Percentiles rank a stretch among this genome's conserved stretches.
Conservation (phyloP, 2,113 vertebrate genomes). For the Gallinago jamesoni region DNA sequence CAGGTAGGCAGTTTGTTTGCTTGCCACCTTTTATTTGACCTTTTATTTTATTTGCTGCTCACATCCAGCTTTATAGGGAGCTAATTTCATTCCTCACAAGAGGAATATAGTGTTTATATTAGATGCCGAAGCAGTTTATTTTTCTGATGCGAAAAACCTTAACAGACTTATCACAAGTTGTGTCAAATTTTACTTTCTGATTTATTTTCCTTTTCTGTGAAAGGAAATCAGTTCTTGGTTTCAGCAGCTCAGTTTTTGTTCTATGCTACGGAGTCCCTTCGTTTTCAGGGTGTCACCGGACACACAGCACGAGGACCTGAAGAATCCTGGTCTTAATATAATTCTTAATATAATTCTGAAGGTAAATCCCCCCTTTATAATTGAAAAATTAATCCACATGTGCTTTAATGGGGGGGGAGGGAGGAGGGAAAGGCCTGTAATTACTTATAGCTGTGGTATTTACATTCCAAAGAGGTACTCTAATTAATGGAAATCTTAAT, state of each 20-base stretch:
- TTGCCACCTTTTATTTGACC: background rate
- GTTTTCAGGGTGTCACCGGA: background rate
- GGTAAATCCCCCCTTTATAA: background rate
- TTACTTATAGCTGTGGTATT: background rate
- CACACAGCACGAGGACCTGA: background rate
- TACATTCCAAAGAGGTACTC: background rate
- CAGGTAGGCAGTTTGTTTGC: background rate
- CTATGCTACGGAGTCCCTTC: background rate
- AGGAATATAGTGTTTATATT: background rate
- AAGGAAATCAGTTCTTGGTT: background rate
- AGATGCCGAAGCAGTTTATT: background rate
- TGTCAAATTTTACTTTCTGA: background rate
- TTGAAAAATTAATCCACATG: background rate
- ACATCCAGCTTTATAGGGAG: background rate
- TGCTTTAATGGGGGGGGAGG: background rate
- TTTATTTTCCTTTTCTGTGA: background rate
- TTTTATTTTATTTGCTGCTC: background rate
- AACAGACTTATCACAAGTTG: background rate
- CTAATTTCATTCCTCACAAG: background rate
- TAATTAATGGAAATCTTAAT: background rate
- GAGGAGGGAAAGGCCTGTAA: background rate
- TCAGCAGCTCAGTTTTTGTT: background rate
- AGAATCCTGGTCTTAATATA: background rate
- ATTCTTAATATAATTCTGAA: background rate
- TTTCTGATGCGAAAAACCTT: background rate